These are phyloP conservation scores for Zoanthus gigantus DNA, from an alignment of 92 coral and sea anemone genomes.

Conservation along the genomic window DNA sequence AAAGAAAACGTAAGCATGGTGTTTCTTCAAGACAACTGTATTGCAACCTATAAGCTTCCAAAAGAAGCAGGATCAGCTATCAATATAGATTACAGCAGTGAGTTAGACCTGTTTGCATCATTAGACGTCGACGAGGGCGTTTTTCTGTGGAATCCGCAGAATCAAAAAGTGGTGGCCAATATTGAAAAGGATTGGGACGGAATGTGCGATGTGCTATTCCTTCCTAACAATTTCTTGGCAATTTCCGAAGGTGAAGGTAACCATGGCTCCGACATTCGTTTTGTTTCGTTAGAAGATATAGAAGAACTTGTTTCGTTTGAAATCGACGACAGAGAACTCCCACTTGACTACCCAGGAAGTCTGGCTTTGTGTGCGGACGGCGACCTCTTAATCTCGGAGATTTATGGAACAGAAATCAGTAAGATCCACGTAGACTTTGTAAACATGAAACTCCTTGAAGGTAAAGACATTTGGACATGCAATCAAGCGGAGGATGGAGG, in stretches of 20 bases:
- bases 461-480: conserved; percentile 30
- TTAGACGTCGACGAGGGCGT: conserved; percentile 26
- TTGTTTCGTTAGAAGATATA: conserved; percentile 15
- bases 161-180: conserved; percentile 27
- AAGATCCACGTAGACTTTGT: conserved; percentile 28
- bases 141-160: conserved; percentile 54
- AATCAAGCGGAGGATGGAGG: conserved; percentile 5
- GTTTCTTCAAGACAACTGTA: conserved; percentile 34
- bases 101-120: conserved; percentile 53
- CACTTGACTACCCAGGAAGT: neutral
- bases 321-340: neutral
- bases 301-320: neutral
- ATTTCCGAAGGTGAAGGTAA: conserved; percentile 40
- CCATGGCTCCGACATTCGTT: conserved; percentile 29
- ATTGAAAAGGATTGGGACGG: conserved; percentile 27
- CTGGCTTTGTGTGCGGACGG: conserved; percentile 6
- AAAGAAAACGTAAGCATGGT: neutral
- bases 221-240: conserved; percentile 44
- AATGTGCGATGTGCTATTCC: conserved; percentile 21
- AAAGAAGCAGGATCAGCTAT: neutral
- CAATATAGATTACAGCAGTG: conserved; percentile 53
- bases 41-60: conserved; percentile 35
- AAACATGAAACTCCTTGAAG: conserved; percentile 32
- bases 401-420: neutral
- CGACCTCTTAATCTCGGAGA: neutral